Percentiles rank a stretch among this genome's conserved stretches.
These are phyloP conservation scores for Ips typographus DNA, from an alignment of 1,140 invertebrate species.

Conservation along the genomic window DNA sequence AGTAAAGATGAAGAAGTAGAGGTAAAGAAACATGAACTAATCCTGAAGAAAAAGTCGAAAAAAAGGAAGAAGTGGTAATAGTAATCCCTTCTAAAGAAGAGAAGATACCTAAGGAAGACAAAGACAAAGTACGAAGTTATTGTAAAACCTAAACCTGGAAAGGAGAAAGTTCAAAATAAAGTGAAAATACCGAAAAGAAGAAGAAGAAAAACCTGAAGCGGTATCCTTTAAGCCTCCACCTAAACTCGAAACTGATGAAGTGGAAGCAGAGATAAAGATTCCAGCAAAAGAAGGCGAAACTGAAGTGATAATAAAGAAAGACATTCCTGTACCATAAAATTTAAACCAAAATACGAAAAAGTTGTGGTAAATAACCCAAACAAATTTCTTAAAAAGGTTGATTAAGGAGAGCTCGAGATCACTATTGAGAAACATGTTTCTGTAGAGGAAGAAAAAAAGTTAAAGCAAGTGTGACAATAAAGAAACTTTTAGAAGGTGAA, in stretches of 20 bases:
- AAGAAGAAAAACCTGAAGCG: slow-evolving; percentile 38
- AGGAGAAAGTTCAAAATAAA: slow-evolving; percentile 49
- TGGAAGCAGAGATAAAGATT: slow-evolving; percentile 14
- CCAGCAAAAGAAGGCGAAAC: slow-evolving; percentile 24
- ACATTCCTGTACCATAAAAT: slow-evolving; percentile 37
- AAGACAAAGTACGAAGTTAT: slow-evolving; percentile 38
- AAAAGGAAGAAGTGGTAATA: slow-evolving; percentile 13
- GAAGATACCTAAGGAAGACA: slow-evolving; percentile 5
- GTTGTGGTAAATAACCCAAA: slow-evolving; percentile 15
- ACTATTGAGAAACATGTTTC: slow-evolving; percentile 34
- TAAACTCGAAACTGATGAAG: slow-evolving; percentile 38
- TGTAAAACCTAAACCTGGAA: slow-evolving; percentile 46
- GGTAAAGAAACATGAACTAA: slow-evolving; percentile 45
- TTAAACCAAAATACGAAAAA: slow-evolving; percentile 41
- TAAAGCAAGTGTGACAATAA: slow-evolving; percentile 17
- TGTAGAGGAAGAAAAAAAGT: slow-evolving; percentile 42
- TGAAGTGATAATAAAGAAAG: slow-evolving; percentile 35
- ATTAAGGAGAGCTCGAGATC: slow-evolving; percentile 32
- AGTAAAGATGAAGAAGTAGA: slow-evolving; percentile 36
- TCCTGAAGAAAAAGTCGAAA: slow-evolving; percentile 38
- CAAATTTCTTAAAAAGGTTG: slow-evolving; percentile 12
- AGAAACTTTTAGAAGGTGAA: slow-evolving; percentile 22
- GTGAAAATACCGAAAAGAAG: slow-evolving; percentile 64
- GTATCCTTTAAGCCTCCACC: slow-evolving; percentile 31
- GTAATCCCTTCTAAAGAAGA: not conserved